Base-by-base conservation (phyloP, 2,888 invertebrate genomes). In the Cryptocheilus praepositus region DNA sequence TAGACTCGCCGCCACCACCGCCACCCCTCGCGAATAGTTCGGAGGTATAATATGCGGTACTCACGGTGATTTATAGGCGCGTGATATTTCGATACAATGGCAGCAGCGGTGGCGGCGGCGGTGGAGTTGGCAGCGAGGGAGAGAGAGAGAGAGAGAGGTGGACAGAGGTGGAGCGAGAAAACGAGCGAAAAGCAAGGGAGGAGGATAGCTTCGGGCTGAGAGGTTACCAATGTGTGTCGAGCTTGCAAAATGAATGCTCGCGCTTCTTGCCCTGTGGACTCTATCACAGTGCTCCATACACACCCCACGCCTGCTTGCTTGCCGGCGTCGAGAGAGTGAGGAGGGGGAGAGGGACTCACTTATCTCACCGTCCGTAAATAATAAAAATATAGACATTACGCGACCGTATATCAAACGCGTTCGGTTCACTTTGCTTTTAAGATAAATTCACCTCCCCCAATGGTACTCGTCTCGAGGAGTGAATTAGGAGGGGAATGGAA, bases 321-420 rank as follows among this genome's bases (percentile, higher is more conserved):
- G 46, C 63, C 59, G 57, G 63, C 53, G 51, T 61, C 53, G 64
- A 16, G 56, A 18, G 22, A 46, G 70, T 43, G 67, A 64, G 52
- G 64, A 63, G 63, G 49, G 16, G 18, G 59, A 59, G 64, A 22
- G 67, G 65, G 70, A 81, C 82, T 85, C 84, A 84, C 85, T 88
- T 88, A 88, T 88, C 88, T 85, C 80, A 71, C 81, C 66, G 81
- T 83, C 86, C 86, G 88, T 88, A 88, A 88, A 88, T 88, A 87
- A 87, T 86, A 86, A 86, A 88, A 86, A 86, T 86, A 86, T 86
- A 87, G 86, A 86, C 86, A 86, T 86, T 86, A 85, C 84, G 82
- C 77, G 82, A 77, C 81, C 84, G 83, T 86, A 85, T 83, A 85
- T 86, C 86, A 86, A 76, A 66, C 77, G 77, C 77, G 73, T 80